Conservation (phyloP, 2,113 vertebrate species). For the Chelonoidis abingdonii region DNA sequence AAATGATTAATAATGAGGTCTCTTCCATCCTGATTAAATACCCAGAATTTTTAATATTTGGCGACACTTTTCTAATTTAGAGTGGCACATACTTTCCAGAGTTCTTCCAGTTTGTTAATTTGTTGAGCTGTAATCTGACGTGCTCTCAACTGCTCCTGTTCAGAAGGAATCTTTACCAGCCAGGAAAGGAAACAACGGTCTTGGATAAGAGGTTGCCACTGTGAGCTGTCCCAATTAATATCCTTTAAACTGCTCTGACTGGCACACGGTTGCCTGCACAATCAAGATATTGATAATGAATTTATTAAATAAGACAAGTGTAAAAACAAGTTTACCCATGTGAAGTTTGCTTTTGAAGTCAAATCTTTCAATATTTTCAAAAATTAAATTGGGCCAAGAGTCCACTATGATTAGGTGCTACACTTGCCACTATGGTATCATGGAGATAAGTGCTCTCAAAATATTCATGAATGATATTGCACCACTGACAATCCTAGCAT, state of each 20-base stretch:
- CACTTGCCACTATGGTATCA: not conserved
- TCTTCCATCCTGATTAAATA: rapidly evolving
- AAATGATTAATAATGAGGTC: rapidly evolving
- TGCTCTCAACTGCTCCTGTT: constrained; percentile 96
- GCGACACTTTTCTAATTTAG: rapidly evolving
- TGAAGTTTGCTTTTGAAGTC: not conserved
- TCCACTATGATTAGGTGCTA: rapidly evolving
- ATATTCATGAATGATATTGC: rapidly evolving
- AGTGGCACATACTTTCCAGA: constrained; percentile 91
- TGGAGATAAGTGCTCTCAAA: not conserved
- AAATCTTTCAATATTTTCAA: not conserved
- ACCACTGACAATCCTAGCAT: not conserved
- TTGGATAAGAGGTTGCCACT: constrained; percentile 99
- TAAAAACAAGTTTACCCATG: rapidly evolving
- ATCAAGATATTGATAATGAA: not conserved
- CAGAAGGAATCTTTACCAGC: constrained; percentile 98
- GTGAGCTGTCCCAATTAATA: constrained; percentile 99
- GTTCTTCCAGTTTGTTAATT: constrained; percentile 98
- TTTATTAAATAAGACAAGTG: not conserved
- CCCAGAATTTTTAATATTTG: not conserved
- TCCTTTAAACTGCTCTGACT: constrained; percentile 99
- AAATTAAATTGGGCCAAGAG: not conserved
- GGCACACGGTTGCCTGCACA: constrained; percentile 94
- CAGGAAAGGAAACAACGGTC: constrained; percentile 98
- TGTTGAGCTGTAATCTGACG: constrained; percentile 98